Evolutionary conservation across 2,888 invertebrate genomes (phyloP).

Genomic region (Drosophila parthenogenetica): DNA sequence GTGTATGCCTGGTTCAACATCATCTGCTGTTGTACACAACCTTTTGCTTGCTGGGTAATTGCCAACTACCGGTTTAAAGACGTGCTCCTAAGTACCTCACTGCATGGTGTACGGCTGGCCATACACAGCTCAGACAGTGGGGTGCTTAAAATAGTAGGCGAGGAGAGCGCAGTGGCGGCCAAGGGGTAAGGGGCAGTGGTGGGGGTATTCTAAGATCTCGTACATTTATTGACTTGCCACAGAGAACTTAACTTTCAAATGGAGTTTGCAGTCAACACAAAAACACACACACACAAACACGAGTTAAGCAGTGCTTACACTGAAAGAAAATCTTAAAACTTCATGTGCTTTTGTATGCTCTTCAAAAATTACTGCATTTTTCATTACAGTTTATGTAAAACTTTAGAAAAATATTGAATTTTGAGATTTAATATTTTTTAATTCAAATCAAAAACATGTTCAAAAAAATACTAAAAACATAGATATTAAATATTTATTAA

Average conservation of each 20-base stretch:
- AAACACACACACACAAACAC: slow-evolving; percentile 5
- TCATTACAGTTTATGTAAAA: too few relatives aligned
- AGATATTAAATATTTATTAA: too few relatives aligned
- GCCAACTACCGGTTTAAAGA: slow-evolving; percentile 78
- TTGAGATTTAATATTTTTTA: too few relatives aligned
- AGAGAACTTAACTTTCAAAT: slow-evolving; percentile 57
- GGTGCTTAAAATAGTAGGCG: background rate
- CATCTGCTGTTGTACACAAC: slow-evolving; percentile 68
- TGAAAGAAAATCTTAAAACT: background rate
- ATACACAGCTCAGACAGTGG: background rate
- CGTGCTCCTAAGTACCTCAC: slow-evolving; percentile 55
- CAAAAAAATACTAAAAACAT: too few relatives aligned
- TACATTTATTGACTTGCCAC: slow-evolving; percentile 55
- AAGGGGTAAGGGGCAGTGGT: background rate
- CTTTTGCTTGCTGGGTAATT: slow-evolving; percentile 74
- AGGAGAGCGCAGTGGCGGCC: too few relatives aligned
- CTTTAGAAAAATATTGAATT: too few relatives aligned
- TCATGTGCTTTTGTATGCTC: too few relatives aligned
- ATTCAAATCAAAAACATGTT: too few relatives aligned
- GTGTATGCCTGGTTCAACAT: slow-evolving; percentile 49
- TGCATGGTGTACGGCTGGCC: slow-evolving; percentile 2
- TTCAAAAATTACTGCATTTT: too few relatives aligned
- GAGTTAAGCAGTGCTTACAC: background rate
- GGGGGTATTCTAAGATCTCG: slow-evolving; percentile 39
- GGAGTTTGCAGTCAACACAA: slow-evolving; percentile 29